These are phyloP conservation scores for Cheilosia urbana DNA, from an alignment of 2,888 invertebrate species.

Conservation along the genomic window DNA sequence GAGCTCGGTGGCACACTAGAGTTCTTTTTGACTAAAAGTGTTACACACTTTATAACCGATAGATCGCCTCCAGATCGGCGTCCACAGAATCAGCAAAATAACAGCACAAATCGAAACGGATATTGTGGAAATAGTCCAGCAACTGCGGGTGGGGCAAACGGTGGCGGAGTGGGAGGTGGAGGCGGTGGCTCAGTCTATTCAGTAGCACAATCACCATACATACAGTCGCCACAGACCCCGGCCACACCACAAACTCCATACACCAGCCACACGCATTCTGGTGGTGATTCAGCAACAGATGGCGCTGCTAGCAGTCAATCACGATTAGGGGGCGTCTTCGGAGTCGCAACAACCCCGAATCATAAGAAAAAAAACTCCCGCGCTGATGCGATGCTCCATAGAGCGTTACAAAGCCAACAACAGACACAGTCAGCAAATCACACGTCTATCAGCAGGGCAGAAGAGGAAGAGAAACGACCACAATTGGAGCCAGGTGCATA, in stretches of 20 bases:
- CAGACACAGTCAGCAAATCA: conserved; percentile 57
- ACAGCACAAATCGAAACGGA: conserved; percentile 64
- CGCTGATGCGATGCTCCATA: conserved; percentile 92
- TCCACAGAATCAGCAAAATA: conserved; percentile 63
- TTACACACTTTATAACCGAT: conserved; percentile 83
- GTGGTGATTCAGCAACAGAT: conserved; percentile 72
- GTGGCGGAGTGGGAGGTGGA: conserved; percentile 67
- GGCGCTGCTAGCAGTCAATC: conserved; percentile 56
- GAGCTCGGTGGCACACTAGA: conserved; percentile 87
- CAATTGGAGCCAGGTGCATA: conserved; percentile 80
- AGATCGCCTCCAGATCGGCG: conserved; percentile 76
- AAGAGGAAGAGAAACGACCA: conserved; percentile 59
- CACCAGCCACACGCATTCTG: conserved; percentile 65
- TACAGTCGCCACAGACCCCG: conserved; percentile 78
- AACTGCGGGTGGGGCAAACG: conserved; percentile 49
- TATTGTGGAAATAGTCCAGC: conserved; percentile 48
- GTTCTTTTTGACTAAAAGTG: conserved; percentile 82
- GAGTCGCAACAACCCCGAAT: conserved; percentile 62
- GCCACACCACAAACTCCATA: conserved; percentile 80
- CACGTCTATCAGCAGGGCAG: conserved; percentile 42
- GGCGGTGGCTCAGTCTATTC: conserved; percentile 55
- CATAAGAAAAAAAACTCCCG: conserved; percentile 83
- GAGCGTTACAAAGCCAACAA: conserved; percentile 84
- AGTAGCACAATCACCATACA: conserved; percentile 67
- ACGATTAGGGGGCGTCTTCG: conserved; percentile 46